phyloP scores from a whole-genome alignment of 2,888 invertebrate species.

The Drosophila setosimentum region DNA sequence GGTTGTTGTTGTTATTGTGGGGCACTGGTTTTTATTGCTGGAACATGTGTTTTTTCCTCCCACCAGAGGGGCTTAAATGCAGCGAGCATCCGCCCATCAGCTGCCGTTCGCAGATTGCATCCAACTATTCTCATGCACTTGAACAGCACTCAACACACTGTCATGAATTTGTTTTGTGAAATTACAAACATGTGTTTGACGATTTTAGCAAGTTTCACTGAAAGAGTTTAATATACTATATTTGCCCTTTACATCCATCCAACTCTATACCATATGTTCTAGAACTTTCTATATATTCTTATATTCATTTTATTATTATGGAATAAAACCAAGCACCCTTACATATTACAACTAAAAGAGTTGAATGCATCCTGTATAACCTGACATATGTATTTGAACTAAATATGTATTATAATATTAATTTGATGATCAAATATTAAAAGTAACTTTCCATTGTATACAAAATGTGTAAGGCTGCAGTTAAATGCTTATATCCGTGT shows the following conservation, averaged over 20 bases:
- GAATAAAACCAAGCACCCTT: too few species aligned
- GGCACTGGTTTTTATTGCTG: constrained; percentile 32
- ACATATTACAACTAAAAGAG: neutral
- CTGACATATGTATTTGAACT: neutral
- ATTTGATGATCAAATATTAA: neutral
- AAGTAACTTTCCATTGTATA: too few species aligned
- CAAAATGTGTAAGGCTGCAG: neutral
- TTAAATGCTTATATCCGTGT: neutral
- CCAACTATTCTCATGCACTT: constrained; percentile 11
- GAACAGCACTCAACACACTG: constrained; percentile 20
- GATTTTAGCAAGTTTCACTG: constrained; percentile 5
- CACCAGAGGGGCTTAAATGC: constrained; percentile 24
- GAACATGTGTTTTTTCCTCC: constrained; percentile 53
- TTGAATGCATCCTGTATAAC: neutral
- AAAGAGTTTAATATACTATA: neutral
- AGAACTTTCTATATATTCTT: neutral
- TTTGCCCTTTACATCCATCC: neutral
- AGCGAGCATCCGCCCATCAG: constrained; percentile 16
- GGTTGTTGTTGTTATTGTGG: constrained; percentile 15
- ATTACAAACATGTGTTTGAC: constrained; percentile 42
- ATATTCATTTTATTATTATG: neutral
- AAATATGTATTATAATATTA: neutral
- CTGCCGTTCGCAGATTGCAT: constrained; percentile 34
- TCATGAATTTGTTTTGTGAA: constrained; percentile 24
- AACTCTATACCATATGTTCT: neutral